Evolutionary conservation across 64 coral and sea anemone species (phyloP).

Genomic region (Stichodactyla helianthus): DNA sequence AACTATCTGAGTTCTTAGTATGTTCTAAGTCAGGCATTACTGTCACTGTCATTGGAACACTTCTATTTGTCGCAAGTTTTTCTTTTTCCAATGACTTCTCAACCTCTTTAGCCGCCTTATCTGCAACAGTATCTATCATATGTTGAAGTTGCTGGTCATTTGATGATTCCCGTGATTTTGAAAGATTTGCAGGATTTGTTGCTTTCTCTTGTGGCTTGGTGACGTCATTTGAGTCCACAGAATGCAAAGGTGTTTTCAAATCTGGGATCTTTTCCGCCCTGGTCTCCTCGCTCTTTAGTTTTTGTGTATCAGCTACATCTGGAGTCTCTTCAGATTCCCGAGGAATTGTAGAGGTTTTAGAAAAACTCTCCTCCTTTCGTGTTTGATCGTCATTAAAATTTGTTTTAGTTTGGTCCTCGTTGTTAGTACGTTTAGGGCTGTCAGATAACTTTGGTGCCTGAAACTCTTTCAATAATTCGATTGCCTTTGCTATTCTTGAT

Average conservation of each 20-base stretch:
- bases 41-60: neutral
- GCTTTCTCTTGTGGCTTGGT: neutral
- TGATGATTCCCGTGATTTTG: neutral
- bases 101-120: slow-evolving; percentile 50
- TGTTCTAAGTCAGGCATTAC: neutral
- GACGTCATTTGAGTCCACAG: neutral
- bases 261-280: neutral
- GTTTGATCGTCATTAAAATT: neutral
- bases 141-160: neutral
- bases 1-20: neutral
- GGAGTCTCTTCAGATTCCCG: neutral
- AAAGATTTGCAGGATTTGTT: neutral
- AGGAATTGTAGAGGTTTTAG: neutral
- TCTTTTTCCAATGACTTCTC: slow-evolving; percentile 15
- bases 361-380: neutral
- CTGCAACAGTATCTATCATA: slow-evolving; percentile 47
- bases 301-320: neutral
- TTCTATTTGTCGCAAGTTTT: neutral
- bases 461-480: neutral
- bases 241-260: neutral
- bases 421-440: neutral
- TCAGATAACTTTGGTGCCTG: slow-evolving; percentile 5
- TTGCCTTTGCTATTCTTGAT: neutral
- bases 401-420: neutral
- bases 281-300: neutral